These are phyloP conservation scores for Eulimnadia texana DNA, from an alignment of 1,140 invertebrate species.

Conservation along the genomic window DNA sequence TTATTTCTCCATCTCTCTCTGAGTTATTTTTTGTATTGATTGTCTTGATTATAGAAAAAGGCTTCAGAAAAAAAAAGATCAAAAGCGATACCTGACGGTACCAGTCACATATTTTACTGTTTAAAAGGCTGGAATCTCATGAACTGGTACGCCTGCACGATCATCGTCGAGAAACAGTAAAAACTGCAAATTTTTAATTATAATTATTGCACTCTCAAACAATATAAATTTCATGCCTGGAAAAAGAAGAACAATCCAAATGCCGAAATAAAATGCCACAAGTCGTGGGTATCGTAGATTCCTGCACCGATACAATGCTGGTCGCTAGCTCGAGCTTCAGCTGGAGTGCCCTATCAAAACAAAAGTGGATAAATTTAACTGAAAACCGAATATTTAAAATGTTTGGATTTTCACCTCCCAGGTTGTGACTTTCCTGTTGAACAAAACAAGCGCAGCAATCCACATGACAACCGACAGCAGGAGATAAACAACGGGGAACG, in stretches of 20 bases:
- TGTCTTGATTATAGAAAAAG: no score
- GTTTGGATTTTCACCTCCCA: conserved; percentile 7
- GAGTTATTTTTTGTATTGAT: not conserved
- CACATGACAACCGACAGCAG: not conserved
- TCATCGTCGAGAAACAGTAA: not conserved
- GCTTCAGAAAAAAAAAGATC: no score
- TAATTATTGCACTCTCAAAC: no score
- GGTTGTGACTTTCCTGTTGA: not conserved
- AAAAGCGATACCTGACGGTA: no score
- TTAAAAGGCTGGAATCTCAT: not conserved
- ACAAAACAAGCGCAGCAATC: not conserved
- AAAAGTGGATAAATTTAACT: not conserved
- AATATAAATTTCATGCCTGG: not conserved
- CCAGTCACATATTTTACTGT: not conserved
- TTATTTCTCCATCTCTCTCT: not conserved
- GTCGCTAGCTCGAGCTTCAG: not conserved
- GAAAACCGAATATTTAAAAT: not conserved
- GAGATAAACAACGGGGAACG: conserved; percentile 5
- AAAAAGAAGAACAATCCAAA: not conserved
- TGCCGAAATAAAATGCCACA: not conserved
- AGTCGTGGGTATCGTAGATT: conserved; percentile 5
- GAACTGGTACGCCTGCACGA: not conserved
- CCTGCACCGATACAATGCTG: not conserved
- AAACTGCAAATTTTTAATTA: no score
- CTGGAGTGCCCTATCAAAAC: not conserved